These are phyloP conservation scores for Chaetodon trifasciatus DNA, from an alignment of 2,797 vertebrate species.

Conservation along the genomic window DNA sequence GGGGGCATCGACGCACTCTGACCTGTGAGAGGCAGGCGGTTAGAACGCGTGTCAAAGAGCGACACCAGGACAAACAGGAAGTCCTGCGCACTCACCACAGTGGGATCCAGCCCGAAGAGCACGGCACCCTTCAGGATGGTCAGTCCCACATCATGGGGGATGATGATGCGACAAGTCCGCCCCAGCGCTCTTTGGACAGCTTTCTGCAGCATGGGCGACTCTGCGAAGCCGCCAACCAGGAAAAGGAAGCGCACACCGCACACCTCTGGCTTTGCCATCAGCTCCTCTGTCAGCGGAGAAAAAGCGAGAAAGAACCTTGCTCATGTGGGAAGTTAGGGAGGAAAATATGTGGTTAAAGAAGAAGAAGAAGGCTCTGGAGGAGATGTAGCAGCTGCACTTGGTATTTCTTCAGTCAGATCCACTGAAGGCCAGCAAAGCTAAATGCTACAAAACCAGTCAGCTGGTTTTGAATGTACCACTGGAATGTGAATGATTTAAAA, in stretches of 20 bases:
- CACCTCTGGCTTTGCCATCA: slow-evolving; percentile 92
- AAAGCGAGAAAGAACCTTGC: background rate
- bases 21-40: slow-evolving; percentile 62
- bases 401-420: background rate
- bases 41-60: background rate
- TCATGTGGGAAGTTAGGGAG: background rate
- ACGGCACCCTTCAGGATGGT: slow-evolving; percentile 97
- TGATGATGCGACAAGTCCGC: slow-evolving; percentile 90
- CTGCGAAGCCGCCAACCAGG: slow-evolving; percentile 95
- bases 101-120: slow-evolving; percentile 95
- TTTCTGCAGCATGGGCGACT: slow-evolving; percentile 94
- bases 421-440: background rate
- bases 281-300: slow-evolving; percentile 77
- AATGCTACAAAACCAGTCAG: slow-evolving; percentile 6
- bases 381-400: background rate
- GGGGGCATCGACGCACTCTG: slow-evolving; percentile 92
- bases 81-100: slow-evolving; percentile 83
- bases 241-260: slow-evolving; percentile 93
- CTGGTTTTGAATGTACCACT: slow-evolving; percentile 17
- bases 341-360: background rate
- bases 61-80: rapidly evolving
- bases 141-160: slow-evolving; percentile 95
- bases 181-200: slow-evolving; percentile 90
- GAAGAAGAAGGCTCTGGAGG: background rate
- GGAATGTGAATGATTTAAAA: slow-evolving; percentile 58